Evolutionary conservation across 2,797 vertebrate genomes (phyloP).

Genomic region (Clarias fuscus): DNA sequence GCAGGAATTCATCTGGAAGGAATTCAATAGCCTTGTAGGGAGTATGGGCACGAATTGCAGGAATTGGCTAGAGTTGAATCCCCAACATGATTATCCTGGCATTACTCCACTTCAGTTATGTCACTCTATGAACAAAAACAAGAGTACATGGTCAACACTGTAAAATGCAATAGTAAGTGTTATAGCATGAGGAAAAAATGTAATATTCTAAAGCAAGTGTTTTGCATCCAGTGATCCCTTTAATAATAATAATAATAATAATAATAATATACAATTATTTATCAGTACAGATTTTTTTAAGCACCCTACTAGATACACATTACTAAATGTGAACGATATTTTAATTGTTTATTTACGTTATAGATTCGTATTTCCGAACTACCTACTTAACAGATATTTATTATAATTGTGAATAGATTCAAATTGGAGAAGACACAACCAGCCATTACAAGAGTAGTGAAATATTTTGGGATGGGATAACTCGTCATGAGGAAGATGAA

Average conservation of each 20-base stretch:
- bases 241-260: background rate
- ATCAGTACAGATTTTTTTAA: background rate
- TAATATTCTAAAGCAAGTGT: background rate
- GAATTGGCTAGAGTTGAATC: too few species aligned
- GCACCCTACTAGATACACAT: background rate
- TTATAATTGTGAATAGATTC: conserved; percentile 2
- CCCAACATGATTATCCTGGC: too few species aligned
- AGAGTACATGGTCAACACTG: too few species aligned
- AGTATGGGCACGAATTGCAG: too few species aligned
- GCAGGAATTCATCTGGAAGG: too few species aligned
- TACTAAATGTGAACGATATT: background rate
- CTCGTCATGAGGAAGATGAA: too few species aligned
- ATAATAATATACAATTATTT: background rate
- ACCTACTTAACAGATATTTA: background rate
- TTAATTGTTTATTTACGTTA: background rate
- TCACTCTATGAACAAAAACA: too few species aligned
- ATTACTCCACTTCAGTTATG: too few species aligned
- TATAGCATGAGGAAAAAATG: too few species aligned
- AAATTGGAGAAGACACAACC: background rate
- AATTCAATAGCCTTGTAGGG: too few species aligned
- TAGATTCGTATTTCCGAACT: background rate
- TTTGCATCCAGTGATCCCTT: background rate
- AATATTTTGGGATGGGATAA: too few species aligned
- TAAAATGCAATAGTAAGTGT: too few species aligned
- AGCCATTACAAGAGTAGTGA: background rate